phyloP scores from a whole-genome alignment of 2,113 vertebrate species.

The Nerophis ophidion region DNA sequence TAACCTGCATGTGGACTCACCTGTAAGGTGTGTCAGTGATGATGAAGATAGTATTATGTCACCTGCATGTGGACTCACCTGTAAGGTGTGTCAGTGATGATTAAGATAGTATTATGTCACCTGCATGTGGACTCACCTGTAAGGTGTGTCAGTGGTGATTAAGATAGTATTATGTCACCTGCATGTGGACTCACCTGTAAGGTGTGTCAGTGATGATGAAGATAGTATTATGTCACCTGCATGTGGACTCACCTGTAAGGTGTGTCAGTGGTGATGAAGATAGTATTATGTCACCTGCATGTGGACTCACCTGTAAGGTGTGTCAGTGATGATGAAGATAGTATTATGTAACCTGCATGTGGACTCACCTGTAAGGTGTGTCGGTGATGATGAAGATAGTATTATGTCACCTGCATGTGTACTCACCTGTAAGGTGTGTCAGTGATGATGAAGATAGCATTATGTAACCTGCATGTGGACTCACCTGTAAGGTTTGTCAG shows the following conservation, averaged over 20 bases:
- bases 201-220: constrained; percentile 81
- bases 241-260: constrained; percentile 81
- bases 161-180: too few species aligned
- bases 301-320: constrained; percentile 85
- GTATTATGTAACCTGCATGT: too few species aligned
- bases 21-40: constrained; percentile 91
- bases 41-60: too few species aligned
- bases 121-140: constrained; percentile 73
- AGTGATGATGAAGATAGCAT: constrained; percentile 42
- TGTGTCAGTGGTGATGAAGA: constrained; percentile 75
- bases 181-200: constrained; percentile 76
- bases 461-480: neutral
- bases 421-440: constrained; percentile 93
- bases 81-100: constrained; percentile 87
- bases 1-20: constrained; percentile 55
- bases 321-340: constrained; percentile 71
- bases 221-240: too few species aligned
- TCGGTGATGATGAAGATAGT: constrained; percentile 63
- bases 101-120: too few species aligned
- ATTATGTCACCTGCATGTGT: too few species aligned
- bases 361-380: constrained; percentile 88
- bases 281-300: too few species aligned
- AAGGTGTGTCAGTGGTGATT: constrained; percentile 83
- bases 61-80: constrained; percentile 67
- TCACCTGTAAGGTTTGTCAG: constrained; percentile 94